Evolutionary conservation across 2,888 invertebrate species (phyloP), one percentile per base, ranked within the genome.

Genomic region (Dolomedes plantarius): DNA sequence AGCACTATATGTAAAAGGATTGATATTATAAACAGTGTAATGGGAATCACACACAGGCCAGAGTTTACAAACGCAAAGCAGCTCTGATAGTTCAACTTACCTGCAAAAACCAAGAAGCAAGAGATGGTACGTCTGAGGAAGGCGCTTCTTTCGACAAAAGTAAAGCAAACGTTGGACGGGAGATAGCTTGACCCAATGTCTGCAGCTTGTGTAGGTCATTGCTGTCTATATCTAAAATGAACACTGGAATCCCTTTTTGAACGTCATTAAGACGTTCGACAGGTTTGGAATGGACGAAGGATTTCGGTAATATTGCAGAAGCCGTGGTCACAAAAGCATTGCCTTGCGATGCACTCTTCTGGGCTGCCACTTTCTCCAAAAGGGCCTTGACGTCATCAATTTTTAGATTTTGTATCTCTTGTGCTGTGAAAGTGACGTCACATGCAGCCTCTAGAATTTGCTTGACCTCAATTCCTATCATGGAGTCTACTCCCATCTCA

Each of bases 381-480:
- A 86, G 28, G 0, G 7, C 68, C 56, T 72, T 93, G 72, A 98
- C 93, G 89, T 94, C 94, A 32, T 94, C 95, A 90, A 98, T 95
- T 0, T 96, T 97, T 68, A 98, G 93, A 75, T 93, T 94, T 88
- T 98, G 94, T 90, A 98, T 97, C 92, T 98, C 98, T 91, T 96
- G 96, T 89, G 97, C 96, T 88, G 96, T 95, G 88, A 99, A 93
- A 31, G 96, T 94, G 85, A 98, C 92, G 92, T 98, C 98, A 92
- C 95, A 97, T 90, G 95, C 96, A 81, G 92, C 89, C 88, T 93
- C 93, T 46, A 93, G 89, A 3, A 92, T 91, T 89, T 93, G 93
- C 88, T 80, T 74, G 1, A 88, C 27, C 62, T 88, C 88, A 11
- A 88, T 79, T 5, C 86, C 85, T 16, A 88, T 92, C 81, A 93